These are phyloP conservation scores for Stegodyphus mimosarum DNA, from an alignment of 1,140 invertebrate genomes.

Conservation along the genomic window DNA sequence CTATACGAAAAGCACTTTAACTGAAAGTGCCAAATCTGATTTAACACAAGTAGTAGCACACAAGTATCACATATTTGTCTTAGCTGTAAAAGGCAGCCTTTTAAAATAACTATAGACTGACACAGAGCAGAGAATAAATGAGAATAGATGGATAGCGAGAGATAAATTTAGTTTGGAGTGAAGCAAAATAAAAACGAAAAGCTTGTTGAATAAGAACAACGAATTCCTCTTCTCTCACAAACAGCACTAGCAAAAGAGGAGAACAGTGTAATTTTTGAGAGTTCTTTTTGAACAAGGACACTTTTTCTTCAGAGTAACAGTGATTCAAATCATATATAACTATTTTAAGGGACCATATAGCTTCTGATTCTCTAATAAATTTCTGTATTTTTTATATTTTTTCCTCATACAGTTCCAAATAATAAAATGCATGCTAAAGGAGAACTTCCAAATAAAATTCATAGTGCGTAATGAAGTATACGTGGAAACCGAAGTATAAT, in stretches of 20 bases:
- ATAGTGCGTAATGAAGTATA: too few species aligned
- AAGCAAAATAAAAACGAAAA: not conserved
- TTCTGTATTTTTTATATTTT: too few species aligned
- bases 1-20: too few species aligned
- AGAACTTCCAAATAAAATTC: too few species aligned
- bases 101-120: conserved; percentile 1
- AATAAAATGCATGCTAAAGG: too few species aligned
- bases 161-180: not conserved
- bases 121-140: not conserved
- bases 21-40: not conserved
- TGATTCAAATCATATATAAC: too few species aligned
- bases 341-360: too few species aligned
- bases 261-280: conserved; percentile 17
- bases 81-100: not conserved
- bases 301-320: too few species aligned
- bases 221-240: conserved; percentile 32
- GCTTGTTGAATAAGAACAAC: conserved; percentile 46
- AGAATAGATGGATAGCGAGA: not conserved
- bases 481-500: too few species aligned
- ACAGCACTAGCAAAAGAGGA: conserved; percentile 2
- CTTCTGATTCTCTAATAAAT: too few species aligned
- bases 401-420: too few species aligned
- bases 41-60: not conserved
- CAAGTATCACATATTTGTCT: not conserved
- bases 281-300: conserved; percentile 5